Conservation (phyloP, 2,113 vertebrate genomes). For the Crypturellus undulatus region DNA sequence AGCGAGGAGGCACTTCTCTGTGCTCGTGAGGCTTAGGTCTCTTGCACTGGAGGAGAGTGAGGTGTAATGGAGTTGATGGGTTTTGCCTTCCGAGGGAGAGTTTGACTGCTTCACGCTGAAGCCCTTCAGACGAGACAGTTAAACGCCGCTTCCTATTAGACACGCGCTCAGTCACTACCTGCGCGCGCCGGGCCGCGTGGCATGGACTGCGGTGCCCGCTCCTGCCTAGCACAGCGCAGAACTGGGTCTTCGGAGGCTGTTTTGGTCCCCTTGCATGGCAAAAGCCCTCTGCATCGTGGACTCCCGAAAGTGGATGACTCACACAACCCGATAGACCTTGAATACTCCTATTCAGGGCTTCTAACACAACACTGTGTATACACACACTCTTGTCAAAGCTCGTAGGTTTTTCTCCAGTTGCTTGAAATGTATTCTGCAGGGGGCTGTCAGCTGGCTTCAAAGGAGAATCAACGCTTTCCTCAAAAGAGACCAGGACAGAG, state of each 20-base stretch:
- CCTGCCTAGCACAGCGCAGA: not conserved
- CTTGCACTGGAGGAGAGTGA: not conserved
- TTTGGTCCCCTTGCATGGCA: not conserved
- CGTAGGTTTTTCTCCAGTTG: not conserved
- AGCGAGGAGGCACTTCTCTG: not conserved
- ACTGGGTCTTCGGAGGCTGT: not conserved
- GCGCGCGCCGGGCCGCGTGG: not conserved
- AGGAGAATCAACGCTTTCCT: not conserved
- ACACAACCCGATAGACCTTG: not conserved
- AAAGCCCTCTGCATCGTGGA: not conserved
- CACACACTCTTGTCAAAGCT: not conserved
- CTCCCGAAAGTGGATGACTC: rapidly evolving
- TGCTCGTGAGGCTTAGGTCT: not conserved
- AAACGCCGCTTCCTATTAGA: not conserved
- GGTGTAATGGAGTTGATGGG: not conserved
- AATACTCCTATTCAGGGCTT: not conserved
- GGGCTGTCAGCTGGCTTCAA: not conserved
- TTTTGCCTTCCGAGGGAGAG: slow-evolving; percentile 4
- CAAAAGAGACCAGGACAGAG: not conserved
- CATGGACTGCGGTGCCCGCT: not conserved
- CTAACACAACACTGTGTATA: not conserved
- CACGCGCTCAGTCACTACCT: not conserved
- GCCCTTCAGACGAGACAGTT: not conserved
- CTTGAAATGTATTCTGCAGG: not conserved
- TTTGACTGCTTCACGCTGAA: not conserved